Conservation (phyloP, 2,113 vertebrate species). For the Odontesthes bonariensis region DNA sequence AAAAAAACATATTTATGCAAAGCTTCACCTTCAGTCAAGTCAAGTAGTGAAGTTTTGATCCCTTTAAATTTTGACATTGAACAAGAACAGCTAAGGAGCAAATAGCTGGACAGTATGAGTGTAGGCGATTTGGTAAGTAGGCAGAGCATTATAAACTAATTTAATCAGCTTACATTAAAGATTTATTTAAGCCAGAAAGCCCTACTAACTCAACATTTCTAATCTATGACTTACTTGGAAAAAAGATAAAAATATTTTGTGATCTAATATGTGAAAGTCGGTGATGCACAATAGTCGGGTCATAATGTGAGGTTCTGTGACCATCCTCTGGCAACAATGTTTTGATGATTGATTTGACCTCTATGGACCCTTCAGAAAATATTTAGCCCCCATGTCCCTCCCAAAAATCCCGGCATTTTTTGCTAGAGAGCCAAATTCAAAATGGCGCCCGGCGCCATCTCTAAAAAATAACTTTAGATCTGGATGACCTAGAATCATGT, state of each 20-base stretch:
- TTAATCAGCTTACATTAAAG: not conserved
- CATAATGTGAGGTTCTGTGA: too few relatives aligned
- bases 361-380: too few relatives aligned
- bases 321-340: too few relatives aligned
- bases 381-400: too few relatives aligned
- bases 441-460: too few relatives aligned
- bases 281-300: too few relatives aligned
- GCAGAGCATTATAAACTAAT: not conserved
- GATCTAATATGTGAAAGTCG: not conserved
- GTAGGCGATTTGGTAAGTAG: not conserved
- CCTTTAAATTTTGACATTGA: not conserved
- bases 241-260: not conserved
- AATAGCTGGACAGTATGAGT: not conserved
- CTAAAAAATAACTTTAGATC: too few relatives aligned
- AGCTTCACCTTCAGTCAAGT: slow-evolving; percentile 11
- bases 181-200: not conserved
- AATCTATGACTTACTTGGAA: not conserved
- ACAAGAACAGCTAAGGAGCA: too few relatives aligned
- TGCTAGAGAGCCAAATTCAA: too few relatives aligned
- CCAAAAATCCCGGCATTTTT: too few relatives aligned
- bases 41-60: not conserved
- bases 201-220: not conserved
- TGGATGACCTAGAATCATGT: too few relatives aligned
- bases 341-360: too few relatives aligned
- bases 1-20: not conserved